A percentile compares a stretch with the other conserved stretches of the same genome.
Evolutionary conservation across 35 echinoderm and acorn worm species (phyloP).

Genomic region (Hemicentrotus pulcherrimus): DNA sequence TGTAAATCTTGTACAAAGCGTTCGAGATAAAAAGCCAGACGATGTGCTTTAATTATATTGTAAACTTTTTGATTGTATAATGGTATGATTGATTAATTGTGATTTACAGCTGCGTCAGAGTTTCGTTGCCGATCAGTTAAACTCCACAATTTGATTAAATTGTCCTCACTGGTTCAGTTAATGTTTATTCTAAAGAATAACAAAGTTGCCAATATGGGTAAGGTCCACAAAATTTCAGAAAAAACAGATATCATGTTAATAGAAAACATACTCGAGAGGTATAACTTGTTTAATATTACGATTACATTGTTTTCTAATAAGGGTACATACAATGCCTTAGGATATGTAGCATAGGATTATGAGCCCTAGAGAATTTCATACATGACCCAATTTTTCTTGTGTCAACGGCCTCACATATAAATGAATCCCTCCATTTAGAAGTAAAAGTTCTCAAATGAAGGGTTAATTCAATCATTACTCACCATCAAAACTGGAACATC

Average conservation of each 20-base stretch:
- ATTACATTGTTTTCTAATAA: too few relatives aligned
- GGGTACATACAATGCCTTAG: too few relatives aligned
- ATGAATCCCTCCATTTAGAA: not conserved
- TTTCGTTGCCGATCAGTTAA: not conserved
- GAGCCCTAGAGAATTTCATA: too few relatives aligned
- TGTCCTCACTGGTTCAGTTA: not conserved
- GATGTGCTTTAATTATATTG: constrained; percentile 6
- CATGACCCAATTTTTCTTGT: not conserved
- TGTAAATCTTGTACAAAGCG: not conserved
- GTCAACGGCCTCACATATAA: not conserved
- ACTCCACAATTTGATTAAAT: not conserved
- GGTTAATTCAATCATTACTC: not conserved
- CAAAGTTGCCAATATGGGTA: too few relatives aligned
- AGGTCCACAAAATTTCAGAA: too few relatives aligned
- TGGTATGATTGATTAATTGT: not conserved
- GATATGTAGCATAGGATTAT: too few relatives aligned
- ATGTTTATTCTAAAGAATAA: not conserved
- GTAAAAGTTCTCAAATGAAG: not conserved
- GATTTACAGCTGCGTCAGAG: not conserved
- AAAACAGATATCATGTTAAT: too few relatives aligned
- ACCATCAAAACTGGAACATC: not conserved
- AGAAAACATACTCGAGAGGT: too few relatives aligned
- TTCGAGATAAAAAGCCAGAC: not conserved
- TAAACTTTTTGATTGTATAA: not conserved
- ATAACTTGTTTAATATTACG: too few relatives aligned